Conservation (phyloP, 2,113 vertebrate species). For the Bothrops jararaca region DNA sequence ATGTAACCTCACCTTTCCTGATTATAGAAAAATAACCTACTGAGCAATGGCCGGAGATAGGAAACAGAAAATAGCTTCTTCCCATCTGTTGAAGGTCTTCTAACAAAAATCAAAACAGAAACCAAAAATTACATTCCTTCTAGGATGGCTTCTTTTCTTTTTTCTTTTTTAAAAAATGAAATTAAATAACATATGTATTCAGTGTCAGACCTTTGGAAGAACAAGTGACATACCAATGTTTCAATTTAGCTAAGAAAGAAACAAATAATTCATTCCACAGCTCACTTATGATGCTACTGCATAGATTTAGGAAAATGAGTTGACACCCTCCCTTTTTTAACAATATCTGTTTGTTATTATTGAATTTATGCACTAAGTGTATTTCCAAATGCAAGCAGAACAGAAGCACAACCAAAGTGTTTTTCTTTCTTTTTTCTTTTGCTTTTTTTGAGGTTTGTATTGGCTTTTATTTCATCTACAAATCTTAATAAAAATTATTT, state of each 20-base stretch:
- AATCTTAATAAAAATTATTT: background rate
- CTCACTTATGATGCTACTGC: background rate
- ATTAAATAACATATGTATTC: background rate
- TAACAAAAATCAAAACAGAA: background rate
- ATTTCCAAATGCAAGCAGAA: background rate
- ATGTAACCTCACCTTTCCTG: background rate
- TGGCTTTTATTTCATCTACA: background rate
- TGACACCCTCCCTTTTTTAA: background rate
- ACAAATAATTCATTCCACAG: background rate
- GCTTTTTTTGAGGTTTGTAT: background rate
- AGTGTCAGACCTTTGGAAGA: background rate
- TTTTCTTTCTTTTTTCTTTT: background rate
- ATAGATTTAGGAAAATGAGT: background rate
- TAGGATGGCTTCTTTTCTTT: background rate
- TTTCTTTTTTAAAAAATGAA: background rate
- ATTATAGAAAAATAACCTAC: background rate
- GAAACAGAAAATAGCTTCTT: background rate
- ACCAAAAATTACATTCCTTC: background rate
- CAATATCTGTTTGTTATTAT: background rate
- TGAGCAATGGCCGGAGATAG: background rate
- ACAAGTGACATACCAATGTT: background rate
- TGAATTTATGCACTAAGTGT: background rate
- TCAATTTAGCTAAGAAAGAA: background rate
- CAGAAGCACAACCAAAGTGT: background rate
- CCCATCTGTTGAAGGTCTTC: background rate